A percentile compares a stretch with the other conserved stretches of the same genome.
These are phyloP conservation scores for Nezara viridula DNA, from an alignment of 2,888 invertebrate genomes.

Conservation along the genomic window DNA sequence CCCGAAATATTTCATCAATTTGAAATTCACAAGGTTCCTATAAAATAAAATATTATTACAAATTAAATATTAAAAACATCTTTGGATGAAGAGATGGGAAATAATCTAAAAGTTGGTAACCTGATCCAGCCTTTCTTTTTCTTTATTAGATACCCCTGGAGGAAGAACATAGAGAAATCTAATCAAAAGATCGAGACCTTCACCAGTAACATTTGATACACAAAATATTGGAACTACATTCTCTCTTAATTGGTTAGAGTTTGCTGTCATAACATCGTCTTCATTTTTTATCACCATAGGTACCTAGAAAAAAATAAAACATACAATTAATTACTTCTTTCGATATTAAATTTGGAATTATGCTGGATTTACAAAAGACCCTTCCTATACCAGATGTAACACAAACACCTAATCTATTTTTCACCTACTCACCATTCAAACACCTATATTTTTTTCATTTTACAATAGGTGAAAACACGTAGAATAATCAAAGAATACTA, in stretches of 20 bases:
- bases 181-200: conserved; percentile 85
- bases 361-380: not conserved
- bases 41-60: conserved; percentile 64
- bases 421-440: too few relatives aligned
- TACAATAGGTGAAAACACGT: too few relatives aligned
- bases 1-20: conserved; percentile 93
- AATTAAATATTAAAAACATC: not conserved
- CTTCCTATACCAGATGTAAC: too few relatives aligned
- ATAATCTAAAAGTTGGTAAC: conserved; percentile 67
- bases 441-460: too few relatives aligned
- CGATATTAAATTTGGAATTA: not conserved
- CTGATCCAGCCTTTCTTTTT: conserved; percentile 80
- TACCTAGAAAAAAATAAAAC: conserved; percentile 68
- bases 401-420: too few relatives aligned
- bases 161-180: conserved; percentile 88
- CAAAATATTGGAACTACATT: conserved; percentile 85
- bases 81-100: not conserved
- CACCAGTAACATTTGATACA: conserved; percentile 92
- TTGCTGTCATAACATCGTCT: conserved; percentile 83
- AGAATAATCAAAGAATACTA: too few relatives aligned
- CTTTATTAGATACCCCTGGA: conserved; percentile 76
- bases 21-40: conserved; percentile 87
- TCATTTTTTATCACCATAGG: conserved; percentile 77
- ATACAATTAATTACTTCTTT: not conserved
- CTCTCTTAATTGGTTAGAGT: conserved; percentile 77